Conservation (phyloP, 2,113 vertebrate genomes). For the Procapra przewalskii region DNA sequence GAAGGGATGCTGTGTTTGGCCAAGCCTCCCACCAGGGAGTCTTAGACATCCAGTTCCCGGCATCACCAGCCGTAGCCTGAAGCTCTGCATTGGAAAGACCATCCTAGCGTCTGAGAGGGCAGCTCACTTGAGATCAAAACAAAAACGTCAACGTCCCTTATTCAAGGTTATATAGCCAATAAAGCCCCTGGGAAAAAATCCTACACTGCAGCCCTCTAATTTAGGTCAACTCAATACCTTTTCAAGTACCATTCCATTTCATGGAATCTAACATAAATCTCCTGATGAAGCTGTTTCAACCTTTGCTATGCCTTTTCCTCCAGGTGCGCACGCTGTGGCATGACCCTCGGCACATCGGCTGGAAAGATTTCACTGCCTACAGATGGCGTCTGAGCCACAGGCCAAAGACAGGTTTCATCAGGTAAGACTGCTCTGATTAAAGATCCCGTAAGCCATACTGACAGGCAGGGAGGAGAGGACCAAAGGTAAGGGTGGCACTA, state of each 20-base stretch:
- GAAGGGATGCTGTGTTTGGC: not conserved
- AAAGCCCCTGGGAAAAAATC: not conserved
- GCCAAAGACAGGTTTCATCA: slow-evolving; percentile 96
- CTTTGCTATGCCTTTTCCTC: not conserved
- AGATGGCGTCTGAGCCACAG: slow-evolving; percentile 97
- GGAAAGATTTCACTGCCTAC: slow-evolving; percentile 99
- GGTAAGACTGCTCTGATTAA: slow-evolving; percentile 78
- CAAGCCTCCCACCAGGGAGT: not conserved
- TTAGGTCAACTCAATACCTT: not conserved
- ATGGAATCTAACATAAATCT: not conserved
- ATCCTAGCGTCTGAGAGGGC: not conserved
- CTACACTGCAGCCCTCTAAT: not conserved
- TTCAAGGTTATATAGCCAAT: not conserved
- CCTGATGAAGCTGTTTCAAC: not conserved
- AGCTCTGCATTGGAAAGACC: not conserved
- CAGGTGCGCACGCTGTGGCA: slow-evolving; percentile 98
- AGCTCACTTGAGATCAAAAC: not conserved
- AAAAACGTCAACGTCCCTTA: not conserved
- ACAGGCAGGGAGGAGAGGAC: not conserved
- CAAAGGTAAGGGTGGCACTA: not conserved
- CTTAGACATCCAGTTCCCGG: not conserved
- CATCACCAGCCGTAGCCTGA: not conserved
- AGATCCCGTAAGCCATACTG: not conserved
- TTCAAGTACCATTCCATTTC: not conserved
- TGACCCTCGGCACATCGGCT: slow-evolving; percentile 96